phyloP scores from a whole-genome alignment of 2,797 vertebrate species.

The Balearica regulorum region DNA sequence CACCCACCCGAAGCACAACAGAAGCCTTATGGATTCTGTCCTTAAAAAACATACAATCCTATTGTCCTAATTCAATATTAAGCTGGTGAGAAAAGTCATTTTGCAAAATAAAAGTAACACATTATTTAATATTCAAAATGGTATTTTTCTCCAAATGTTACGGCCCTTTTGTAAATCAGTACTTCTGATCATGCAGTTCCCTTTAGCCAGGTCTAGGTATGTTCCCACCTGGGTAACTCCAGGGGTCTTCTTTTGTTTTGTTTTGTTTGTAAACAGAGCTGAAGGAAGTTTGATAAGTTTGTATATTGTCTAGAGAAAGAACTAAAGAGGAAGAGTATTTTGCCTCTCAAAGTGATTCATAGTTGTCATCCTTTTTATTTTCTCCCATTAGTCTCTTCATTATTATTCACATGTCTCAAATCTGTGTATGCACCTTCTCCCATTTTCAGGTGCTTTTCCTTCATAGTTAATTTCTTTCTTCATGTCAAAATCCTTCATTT shows the following conservation, averaged over 20 bases:
- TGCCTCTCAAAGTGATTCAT: neutral
- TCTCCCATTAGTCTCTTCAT: neutral
- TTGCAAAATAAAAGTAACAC: neutral
- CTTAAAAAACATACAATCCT: neutral
- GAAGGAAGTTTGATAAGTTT: neutral
- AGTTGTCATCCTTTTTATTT: neutral
- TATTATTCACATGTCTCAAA: neutral
- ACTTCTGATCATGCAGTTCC: neutral
- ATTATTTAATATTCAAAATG: neutral
- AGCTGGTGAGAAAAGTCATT: neutral
- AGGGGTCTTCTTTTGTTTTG: neutral
- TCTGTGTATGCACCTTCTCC: neutral
- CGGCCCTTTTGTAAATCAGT: neutral
- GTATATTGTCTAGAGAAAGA: neutral
- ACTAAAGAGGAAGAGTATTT: neutral
- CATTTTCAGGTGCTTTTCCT: conserved; percentile 34
- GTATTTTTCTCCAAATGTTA: neutral
- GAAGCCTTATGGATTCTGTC: neutral
- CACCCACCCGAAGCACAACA: neutral
- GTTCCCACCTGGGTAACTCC: neutral
- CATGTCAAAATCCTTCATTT: conserved; percentile 15
- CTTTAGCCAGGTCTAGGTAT: neutral
- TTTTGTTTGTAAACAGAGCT: neutral
- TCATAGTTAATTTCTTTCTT: conserved; percentile 32
- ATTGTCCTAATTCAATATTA: neutral